phyloP scores from a whole-genome alignment of 2,888 invertebrate genomes.

The Netelia inedita region DNA sequence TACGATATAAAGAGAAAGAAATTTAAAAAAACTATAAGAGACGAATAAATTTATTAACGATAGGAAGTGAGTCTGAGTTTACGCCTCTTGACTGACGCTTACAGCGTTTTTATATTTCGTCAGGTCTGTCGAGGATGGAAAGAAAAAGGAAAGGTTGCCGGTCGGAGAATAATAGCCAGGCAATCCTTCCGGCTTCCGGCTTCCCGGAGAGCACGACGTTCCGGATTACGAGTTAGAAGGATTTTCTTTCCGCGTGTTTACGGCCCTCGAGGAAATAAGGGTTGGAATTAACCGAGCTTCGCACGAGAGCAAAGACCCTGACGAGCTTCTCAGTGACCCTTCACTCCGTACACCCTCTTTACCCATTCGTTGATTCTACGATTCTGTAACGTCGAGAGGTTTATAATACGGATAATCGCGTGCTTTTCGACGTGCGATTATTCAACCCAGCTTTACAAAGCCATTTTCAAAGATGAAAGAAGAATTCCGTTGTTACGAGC shows the following conservation, averaged over 20 bases:
- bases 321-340: neutral
- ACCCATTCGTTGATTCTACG: neutral
- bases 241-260: conserved; percentile 73
- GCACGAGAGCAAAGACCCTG: conserved; percentile 7
- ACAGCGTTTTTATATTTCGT: neutral
- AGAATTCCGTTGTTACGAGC: neutral
- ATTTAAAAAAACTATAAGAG: neutral
- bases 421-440: neutral
- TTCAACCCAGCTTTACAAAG: neutral
- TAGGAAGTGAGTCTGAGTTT: neutral
- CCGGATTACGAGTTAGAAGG: conserved; percentile 71
- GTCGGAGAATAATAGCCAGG: conserved; percentile 11
- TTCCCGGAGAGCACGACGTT: conserved; percentile 53
- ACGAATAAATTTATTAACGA: neutral
- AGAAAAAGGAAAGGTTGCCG: conserved; percentile 1
- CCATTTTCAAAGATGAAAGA: neutral
- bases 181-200: conserved; percentile 29
- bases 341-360: neutral
- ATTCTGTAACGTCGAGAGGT: neutral
- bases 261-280: conserved; percentile 70
- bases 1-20: neutral
- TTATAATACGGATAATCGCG: neutral
- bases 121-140: neutral
- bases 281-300: conserved; percentile 68
- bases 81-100: neutral